Conservation (phyloP, 2,888 invertebrate species). For the Ptychoptera contaminata region DNA sequence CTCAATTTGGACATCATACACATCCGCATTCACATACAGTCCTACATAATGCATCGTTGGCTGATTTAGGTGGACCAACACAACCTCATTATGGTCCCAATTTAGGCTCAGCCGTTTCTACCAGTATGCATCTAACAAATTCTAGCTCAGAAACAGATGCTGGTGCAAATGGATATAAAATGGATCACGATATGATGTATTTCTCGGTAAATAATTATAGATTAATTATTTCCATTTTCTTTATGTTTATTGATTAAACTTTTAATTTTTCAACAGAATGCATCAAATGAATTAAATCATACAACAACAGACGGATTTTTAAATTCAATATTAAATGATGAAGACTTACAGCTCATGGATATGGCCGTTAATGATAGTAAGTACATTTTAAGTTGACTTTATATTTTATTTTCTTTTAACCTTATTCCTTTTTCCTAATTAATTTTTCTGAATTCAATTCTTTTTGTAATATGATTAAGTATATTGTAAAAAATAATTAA, state of each 20-base stretch:
- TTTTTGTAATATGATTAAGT: not conserved
- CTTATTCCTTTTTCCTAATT: not conserved
- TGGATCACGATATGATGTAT: slow-evolving; percentile 66
- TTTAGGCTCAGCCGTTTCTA: slow-evolving; percentile 56
- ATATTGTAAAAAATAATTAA: not conserved
- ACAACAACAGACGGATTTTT: slow-evolving; percentile 66
- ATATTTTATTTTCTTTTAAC: not conserved
- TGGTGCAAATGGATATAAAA: slow-evolving; percentile 44
- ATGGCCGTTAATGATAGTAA: slow-evolving; percentile 81
- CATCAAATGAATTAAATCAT: slow-evolving; percentile 50
- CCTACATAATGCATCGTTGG: slow-evolving; percentile 44
- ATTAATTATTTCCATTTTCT: not conserved
- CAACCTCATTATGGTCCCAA: slow-evolving; percentile 39
- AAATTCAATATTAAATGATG: slow-evolving; percentile 75
- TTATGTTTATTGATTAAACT: not conserved
- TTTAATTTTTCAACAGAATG: slow-evolving; percentile 30
- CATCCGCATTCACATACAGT: slow-evolving; percentile 24
- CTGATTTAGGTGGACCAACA: slow-evolving; percentile 21
- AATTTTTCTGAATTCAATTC: not conserved
- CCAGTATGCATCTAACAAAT: slow-evolving; percentile 64
- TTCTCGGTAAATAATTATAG: slow-evolving; percentile 53
- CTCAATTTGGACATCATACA: slow-evolving; percentile 2
- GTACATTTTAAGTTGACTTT: slow-evolving; percentile 18
- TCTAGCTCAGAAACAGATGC: slow-evolving; percentile 49
- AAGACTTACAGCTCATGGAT: slow-evolving; percentile 80